A percentile compares a stretch with the other conserved stretches of the same genome.
Conservation (phyloP, 2,113 vertebrate species). For the Equus quagga region DNA sequence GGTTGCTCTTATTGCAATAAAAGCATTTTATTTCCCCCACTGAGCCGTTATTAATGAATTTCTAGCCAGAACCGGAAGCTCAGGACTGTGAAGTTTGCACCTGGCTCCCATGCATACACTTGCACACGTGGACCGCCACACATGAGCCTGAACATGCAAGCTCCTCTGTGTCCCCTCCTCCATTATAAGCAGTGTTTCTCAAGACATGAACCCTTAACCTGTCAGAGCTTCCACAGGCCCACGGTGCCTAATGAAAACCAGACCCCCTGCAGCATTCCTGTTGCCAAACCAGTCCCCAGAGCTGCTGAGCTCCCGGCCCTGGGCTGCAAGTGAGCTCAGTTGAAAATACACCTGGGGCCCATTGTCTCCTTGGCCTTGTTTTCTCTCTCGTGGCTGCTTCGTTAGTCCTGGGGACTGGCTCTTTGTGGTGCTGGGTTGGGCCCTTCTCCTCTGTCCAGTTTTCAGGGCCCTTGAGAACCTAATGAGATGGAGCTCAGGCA, state of each 20-base stretch:
- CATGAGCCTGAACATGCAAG: not conserved
- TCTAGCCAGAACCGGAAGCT: constrained; percentile 54
- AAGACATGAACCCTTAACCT: constrained; percentile 66
- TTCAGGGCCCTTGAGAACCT: not conserved
- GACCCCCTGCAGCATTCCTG: constrained; percentile 57
- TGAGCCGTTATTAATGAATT: constrained; percentile 13
- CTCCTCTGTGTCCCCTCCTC: not conserved
- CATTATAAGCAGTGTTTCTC: constrained; percentile 71
- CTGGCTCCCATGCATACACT: not conserved
- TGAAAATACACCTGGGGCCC: constrained; percentile 79
- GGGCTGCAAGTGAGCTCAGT: constrained; percentile 62
- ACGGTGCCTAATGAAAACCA: constrained; percentile 81
- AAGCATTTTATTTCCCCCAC: not conserved
- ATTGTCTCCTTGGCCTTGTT: constrained; percentile 69
- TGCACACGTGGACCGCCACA: constrained; percentile 37
- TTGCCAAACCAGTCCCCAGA: constrained; percentile 51
- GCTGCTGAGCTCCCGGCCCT: not conserved
- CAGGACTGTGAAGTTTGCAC: not conserved
- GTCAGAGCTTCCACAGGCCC: constrained; percentile 62
- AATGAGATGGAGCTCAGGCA: not conserved
- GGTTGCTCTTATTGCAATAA: constrained; percentile 35
- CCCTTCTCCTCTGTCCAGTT: not conserved
- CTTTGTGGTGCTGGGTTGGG: too few species aligned
- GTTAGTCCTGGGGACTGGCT: not conserved
- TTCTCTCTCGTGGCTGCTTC: not conserved